These are phyloP conservation scores for Ascidia mentula DNA, from an alignment of 23 tunicate genomes.

Conservation along the genomic window DNA sequence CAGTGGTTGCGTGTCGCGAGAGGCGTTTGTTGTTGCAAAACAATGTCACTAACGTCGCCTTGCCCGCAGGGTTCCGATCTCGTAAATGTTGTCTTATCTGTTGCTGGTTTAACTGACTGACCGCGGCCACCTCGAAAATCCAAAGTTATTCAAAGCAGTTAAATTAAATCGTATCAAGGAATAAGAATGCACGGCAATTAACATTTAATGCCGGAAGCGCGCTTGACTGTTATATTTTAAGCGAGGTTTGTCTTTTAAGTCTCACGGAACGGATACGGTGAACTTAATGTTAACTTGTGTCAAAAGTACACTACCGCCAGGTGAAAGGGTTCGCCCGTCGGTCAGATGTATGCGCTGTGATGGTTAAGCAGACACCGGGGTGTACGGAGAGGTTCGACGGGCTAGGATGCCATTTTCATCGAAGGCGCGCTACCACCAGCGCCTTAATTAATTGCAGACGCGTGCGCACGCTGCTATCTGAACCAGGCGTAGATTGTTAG, in stretches of 20 bases:
- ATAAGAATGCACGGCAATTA: too few species aligned
- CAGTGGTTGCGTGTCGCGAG: neutral
- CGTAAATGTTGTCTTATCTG: neutral
- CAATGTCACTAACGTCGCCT: neutral
- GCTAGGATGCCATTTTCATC: neutral
- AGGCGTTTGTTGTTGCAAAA: neutral
- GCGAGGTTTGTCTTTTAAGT: too few species aligned
- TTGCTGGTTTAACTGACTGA: too few species aligned
- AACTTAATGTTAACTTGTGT: neutral
- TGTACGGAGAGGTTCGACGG: neutral
- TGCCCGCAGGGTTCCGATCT: neutral
- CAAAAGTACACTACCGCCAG: neutral
- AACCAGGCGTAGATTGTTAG: neutral
- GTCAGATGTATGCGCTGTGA: too few species aligned
- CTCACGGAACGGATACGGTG: slow-evolving; percentile 6
- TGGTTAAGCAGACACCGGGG: neutral
- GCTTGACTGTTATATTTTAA: too few species aligned
- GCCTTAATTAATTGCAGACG: slow-evolving; percentile 6
- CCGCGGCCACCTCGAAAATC: too few species aligned
- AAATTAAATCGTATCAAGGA: too few species aligned
- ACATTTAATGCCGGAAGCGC: too few species aligned
- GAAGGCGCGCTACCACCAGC: neutral
- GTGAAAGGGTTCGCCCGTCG: neutral
- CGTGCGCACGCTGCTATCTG: neutral
- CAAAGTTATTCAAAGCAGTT: too few species aligned